Percentiles rank a stretch among this genome's conserved stretches.
Evolutionary conservation across 2,888 invertebrate genomes (phyloP).

Genomic region (Drosophila putrida): DNA sequence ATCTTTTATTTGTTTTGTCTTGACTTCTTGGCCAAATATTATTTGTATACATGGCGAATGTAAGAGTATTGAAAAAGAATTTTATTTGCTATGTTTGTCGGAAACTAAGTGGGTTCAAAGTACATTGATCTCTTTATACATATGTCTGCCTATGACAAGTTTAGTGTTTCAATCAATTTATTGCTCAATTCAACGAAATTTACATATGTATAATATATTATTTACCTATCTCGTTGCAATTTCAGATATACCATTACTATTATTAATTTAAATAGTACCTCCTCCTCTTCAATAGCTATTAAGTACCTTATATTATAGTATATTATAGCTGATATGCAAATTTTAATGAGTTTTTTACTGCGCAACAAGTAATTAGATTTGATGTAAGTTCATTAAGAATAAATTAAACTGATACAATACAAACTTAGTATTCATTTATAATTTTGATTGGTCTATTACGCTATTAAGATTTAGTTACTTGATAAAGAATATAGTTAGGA

Average conservation of each 20-base stretch:
- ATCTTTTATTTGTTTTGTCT: conserved; percentile 14
- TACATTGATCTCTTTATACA: conserved; percentile 18
- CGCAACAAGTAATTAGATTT: conserved; percentile 10
- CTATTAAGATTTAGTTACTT: background rate
- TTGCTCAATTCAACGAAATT: no score
- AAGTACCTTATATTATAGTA: background rate
- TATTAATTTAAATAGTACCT: background rate
- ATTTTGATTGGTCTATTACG: background rate
- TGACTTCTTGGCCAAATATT: conserved; percentile 12
- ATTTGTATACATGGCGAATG: conserved; percentile 6
- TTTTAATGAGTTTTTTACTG: conserved; percentile 7
- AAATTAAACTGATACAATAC: background rate
- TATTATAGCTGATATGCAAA: conserved; percentile 9
- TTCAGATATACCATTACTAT: background rate
- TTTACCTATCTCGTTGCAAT: no score
- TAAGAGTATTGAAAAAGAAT: conserved; percentile 20
- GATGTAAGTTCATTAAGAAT: conserved; percentile 1
- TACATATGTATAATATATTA: no score
- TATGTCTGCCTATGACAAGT: background rate
- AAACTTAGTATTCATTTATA: background rate
- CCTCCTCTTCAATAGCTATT: background rate
- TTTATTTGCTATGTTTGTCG: conserved; percentile 10
- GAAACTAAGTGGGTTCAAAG: conserved; percentile 35
- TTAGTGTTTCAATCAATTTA: background rate
- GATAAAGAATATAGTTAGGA: background rate